Evolutionary conservation across 2,113 vertebrate species (phyloP).

Genomic region (Microcebus lehilahytsara): DNA sequence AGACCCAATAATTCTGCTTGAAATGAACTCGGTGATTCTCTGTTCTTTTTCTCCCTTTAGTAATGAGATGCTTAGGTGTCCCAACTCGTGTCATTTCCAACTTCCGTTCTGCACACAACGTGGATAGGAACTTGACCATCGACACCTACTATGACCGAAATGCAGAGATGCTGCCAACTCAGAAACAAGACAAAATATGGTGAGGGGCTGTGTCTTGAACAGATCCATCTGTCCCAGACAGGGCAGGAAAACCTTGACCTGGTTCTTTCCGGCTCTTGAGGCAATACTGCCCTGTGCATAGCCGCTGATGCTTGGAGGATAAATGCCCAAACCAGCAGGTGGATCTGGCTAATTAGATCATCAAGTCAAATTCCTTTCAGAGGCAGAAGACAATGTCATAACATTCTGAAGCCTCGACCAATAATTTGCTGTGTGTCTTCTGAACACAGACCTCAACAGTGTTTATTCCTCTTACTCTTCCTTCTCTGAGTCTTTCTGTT

Average conservation of each 20-base stretch:
- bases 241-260: background rate
- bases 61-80: conserved; percentile 92
- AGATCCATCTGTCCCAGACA: background rate
- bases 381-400: background rate
- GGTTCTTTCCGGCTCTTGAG: background rate
- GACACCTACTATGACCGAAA: conserved; percentile 84
- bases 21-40: background rate
- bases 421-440: background rate
- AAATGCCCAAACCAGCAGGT: background rate
- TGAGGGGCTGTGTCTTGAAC: conserved; percentile 70
- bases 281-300: background rate
- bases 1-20: background rate
- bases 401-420: background rate
- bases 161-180: conserved; percentile 76
- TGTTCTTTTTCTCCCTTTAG: conserved; percentile 75
- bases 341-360: background rate
- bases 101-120: conserved; percentile 90
- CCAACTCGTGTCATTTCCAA: conserved; percentile 91
- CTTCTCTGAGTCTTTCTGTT: background rate
- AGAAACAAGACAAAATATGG: conserved; percentile 88
- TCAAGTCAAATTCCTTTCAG: background rate
- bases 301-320: background rate
- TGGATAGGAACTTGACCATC: conserved; percentile 86
- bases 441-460: background rate
- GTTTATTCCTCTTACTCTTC: background rate